Evolutionary conservation across 2,113 vertebrate species (phyloP).

Genomic region (Sigmodon hispidus): DNA sequence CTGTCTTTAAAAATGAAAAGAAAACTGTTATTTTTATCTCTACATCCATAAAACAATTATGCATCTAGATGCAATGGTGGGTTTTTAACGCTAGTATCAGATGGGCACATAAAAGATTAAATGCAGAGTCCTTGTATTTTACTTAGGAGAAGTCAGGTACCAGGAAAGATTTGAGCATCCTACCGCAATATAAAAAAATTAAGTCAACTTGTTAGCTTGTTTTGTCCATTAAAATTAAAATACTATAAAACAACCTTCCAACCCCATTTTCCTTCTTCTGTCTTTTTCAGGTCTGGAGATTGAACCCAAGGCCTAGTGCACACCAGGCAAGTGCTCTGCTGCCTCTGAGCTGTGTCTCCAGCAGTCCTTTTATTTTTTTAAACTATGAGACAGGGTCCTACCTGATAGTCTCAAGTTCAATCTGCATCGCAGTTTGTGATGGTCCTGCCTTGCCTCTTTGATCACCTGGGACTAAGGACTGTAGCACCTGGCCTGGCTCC

Average conservation of each 20-base stretch:
- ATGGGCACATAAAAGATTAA: not conserved
- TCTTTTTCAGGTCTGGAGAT: not conserved
- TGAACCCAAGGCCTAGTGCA: not conserved
- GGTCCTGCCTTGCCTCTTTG: not conserved
- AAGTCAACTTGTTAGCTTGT: not conserved
- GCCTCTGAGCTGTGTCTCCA: not conserved
- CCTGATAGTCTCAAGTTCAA: not conserved
- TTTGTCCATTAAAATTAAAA: conserved; percentile 9
- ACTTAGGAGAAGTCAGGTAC: not conserved
- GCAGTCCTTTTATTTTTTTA: not conserved
- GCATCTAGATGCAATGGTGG: not conserved
- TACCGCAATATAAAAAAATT: not conserved
- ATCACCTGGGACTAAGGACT: not conserved
- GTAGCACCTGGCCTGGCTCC: not conserved
- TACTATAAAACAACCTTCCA: not conserved
- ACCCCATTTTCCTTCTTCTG: not conserved
- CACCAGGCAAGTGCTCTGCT: not conserved
- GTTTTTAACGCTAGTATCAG: not conserved
- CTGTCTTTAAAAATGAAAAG: not conserved
- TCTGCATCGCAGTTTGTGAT: not conserved
- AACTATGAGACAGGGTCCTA: not conserved
- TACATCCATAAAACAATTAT: not conserved
- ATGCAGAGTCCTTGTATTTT: not conserved
- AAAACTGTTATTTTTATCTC: not conserved
- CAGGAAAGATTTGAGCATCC: not conserved